Base-by-base conservation (phyloP, 2,113 vertebrate species). In the Mustela lutreola region DNA sequence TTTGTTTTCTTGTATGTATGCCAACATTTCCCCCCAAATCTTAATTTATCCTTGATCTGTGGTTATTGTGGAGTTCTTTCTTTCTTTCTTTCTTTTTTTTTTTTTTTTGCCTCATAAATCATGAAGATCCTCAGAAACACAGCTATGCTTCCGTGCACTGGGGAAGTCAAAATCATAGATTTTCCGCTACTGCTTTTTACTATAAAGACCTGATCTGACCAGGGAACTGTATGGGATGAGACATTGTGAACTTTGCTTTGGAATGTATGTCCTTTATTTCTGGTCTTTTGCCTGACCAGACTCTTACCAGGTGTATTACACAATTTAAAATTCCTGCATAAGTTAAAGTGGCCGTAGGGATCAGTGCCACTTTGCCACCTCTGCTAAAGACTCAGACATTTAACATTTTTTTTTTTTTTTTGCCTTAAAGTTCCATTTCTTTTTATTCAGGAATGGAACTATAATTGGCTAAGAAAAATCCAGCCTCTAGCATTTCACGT, bases 1-100 rank as follows among this genome's bases (percentile, higher is more conserved):
- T 48, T 86, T 87, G 78, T 53, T 95, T 91, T 81, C n/a, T 92
- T 92, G 31, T 87, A 31, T 28, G 63, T 62, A 82, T 93, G n/a
- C 73, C 67, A 89, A 80, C 21, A 79, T 33, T 14, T 4, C 14
- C 18, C 36, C 45, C 7, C 2, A 76, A 28, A 22, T 58, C 21
- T 56, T 60, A 70, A 10, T 58, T 86, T 97, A 75, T 70, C 26
- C 22, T 85, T 76, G 58, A 84, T 96, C 28, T 78, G 21, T 45
- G 11, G 28, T 83, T 83, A 81, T 67, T 88, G 53, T 70, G 70
- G 19, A 90, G 11, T 60, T 93, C n/a, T 9, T 78, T 79, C 10
- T 10, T 50, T 50, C 45, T 28, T 50, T 26, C 5, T 26, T 15
- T 58, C 26, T 15, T 53, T 70, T 15, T 60, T 76, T 5, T 48